Base-by-base conservation (phyloP, 2,113 vertebrate species). In the Centropristis striata region DNA sequence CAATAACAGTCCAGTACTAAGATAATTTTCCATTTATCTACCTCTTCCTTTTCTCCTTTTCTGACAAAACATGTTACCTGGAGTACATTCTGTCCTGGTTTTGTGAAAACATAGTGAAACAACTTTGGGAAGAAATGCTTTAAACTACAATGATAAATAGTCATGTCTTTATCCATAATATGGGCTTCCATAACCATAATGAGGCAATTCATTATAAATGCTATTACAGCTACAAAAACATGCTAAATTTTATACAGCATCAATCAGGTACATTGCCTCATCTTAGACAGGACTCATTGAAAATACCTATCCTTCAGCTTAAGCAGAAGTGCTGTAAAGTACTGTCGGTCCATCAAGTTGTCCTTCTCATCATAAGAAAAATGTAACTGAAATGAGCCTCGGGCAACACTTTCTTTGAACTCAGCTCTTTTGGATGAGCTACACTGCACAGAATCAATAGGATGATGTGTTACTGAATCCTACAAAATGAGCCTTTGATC, bases 401-500 rank as follows among this genome's bases (percentile, higher is more conserved):
- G 6, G 46, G 58, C 39, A 70, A 60, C 61, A 27, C 25, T 54
- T 60, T 57, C 25, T 46, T 76, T 71, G 18, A 82, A 65, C 23
- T 55, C 44, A 69, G 41, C 71, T 77, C 51, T 55, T 70, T 27
- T 58, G 42, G 60, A 68, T 46, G 65, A n/a, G 44, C 21, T 63
- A n/a, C 36, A 69, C 25, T 70, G 36, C 51, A 80, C 21, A 73
- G 7, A 64, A 69, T 75, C 75, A 65, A 88, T 75, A 69, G 5
- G 51, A 60, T 55, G 47, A 39, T 67, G 57, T 18, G 55, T 54
- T 58, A 65, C 12, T 54, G 65, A 64, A 70, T 63, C 23, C 47
- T 7, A 28, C 6, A 44, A 54, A 71, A 81, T 58, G 25, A 75
- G 16, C 46, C 1, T 1, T 18, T 71, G 7, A 51, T 75, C 27